Percentiles rank a stretch among this genome's conserved stretches.
Conservation (phyloP, 2,888 invertebrate species). For the Unio delphinus region DNA sequence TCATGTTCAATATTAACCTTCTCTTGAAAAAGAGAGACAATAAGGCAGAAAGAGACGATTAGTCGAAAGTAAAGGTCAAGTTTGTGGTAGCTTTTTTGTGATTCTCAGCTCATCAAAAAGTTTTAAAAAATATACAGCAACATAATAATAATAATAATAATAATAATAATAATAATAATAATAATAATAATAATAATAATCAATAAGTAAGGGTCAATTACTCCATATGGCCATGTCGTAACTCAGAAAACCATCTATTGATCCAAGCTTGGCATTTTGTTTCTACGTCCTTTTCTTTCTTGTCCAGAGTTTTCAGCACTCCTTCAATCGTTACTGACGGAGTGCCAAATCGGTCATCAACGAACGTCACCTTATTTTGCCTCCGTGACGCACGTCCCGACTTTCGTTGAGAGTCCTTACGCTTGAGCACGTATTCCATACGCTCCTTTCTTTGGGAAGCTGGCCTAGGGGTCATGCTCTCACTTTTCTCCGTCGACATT, state of each 20-base stretch:
- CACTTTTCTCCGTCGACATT: constrained; percentile 10
- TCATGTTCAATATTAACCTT: too few relatives aligned
- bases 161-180: too few relatives aligned
- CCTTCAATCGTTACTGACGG: constrained; percentile 27
- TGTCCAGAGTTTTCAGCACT: constrained; percentile 25
- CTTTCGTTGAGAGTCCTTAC: constrained; percentile 14
- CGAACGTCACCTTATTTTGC: constrained; percentile 20
- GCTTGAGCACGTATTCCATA: constrained; percentile 11
- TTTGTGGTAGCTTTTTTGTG: too few relatives aligned
- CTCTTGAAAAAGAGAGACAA: too few relatives aligned
- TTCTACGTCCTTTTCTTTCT: constrained; percentile 25
- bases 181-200: too few relatives aligned
- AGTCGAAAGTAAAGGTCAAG: too few relatives aligned
- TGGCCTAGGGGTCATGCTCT: constrained; percentile 8
- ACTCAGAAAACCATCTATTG: constrained; percentile 4
- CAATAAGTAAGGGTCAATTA: too few relatives aligned
- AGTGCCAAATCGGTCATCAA: constrained; percentile 20
- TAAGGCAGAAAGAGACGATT: too few relatives aligned
- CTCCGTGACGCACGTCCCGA: constrained; percentile 10
- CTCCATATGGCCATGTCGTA: too few relatives aligned
- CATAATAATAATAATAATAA: too few relatives aligned
- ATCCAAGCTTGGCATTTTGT: constrained; percentile 34
- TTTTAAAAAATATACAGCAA: too few relatives aligned
- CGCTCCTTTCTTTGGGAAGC: constrained; percentile 18
- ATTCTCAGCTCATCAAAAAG: too few relatives aligned